Base-by-base conservation (phyloP, 1,140 invertebrate genomes). In the Halictus rubicundus region DNA sequence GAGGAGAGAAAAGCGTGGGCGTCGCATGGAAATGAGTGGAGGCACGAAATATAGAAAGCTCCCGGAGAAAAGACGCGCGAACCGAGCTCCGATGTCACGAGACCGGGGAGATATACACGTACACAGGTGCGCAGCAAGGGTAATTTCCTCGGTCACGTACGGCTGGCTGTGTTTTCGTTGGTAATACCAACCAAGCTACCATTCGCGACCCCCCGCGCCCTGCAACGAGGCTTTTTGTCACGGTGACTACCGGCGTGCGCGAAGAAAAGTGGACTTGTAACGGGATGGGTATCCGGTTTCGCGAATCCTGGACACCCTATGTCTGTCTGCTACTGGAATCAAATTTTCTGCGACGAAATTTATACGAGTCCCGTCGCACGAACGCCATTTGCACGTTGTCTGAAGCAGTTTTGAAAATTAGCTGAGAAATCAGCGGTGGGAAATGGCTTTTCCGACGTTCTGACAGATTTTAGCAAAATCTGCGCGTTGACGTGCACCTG, bases 131-230 rank as follows among this genome's bases (percentile, higher is more conserved):
- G 42, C 49, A 54, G 7, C 21, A 21, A 42, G n/a, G 73, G 80
- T 90, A 88, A 90, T 89, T 89, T 87, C 80, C 82, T 84, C 84
- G 69, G 88, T 87, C 86, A 88, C 84, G 87, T 82, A 66, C n/a
- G 86, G 83, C 49, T 71, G 57, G 73, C 71, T 83, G 81, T 86
- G 87, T 90, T 88, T 90, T 81, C 81, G 84, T 76, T 82, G 69
- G 75, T 85, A 86, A 90, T 89, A 89, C 82, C 68, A 59, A 39
- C 42, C 74, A 46, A 46, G 12, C 42, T 52, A 14, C 54, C n/a
- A 57, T 60, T 72, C 46, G 42, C 63, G 49, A 12, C n/a, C 57
- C 72, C 27, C 68, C 7, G 8, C 54, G 8, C 10, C 46, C 54
- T 39, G 5, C 65, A 52, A 14, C 32, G 8, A 9, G 23, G 42